phyloP scores from a whole-genome alignment of 2,797 vertebrate species.

The Euphonia xanthogaster region DNA sequence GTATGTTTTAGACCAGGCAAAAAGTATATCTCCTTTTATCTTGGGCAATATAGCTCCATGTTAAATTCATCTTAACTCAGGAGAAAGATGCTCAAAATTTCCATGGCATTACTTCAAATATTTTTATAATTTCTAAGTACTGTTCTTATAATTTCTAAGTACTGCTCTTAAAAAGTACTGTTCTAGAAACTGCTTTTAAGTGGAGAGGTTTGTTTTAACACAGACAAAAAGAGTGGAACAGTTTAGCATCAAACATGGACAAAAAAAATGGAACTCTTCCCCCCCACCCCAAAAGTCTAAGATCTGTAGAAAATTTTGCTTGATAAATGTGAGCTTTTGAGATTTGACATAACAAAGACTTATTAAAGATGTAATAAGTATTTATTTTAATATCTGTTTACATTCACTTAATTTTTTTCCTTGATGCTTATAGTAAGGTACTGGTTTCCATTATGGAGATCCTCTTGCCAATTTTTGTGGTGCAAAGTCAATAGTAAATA shows the following conservation, averaged over 20 bases:
- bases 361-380: not conserved
- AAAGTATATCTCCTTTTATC: not conserved
- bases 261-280: not conserved
- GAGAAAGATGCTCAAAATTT: not conserved
- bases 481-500: not conserved
- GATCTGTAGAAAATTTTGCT: not conserved
- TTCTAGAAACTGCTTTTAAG: not conserved
- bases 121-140: not conserved
- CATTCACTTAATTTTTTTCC: not conserved
- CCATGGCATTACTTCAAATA: not conserved
- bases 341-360: not conserved
- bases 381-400: not conserved
- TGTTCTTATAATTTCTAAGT: not conserved
- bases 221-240: not conserved
- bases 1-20: not conserved
- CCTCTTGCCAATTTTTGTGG: not conserved
- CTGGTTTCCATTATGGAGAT: not conserved
- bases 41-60: not conserved
- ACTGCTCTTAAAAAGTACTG: not conserved
- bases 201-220: not conserved
- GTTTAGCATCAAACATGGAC: not conserved
- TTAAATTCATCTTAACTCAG: not conserved
- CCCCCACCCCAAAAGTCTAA: accelerated
- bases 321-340: not conserved
- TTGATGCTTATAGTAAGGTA: not conserved